Base-by-base conservation (phyloP, 2,797 vertebrate genomes). In the Phalloptychus januarius region DNA sequence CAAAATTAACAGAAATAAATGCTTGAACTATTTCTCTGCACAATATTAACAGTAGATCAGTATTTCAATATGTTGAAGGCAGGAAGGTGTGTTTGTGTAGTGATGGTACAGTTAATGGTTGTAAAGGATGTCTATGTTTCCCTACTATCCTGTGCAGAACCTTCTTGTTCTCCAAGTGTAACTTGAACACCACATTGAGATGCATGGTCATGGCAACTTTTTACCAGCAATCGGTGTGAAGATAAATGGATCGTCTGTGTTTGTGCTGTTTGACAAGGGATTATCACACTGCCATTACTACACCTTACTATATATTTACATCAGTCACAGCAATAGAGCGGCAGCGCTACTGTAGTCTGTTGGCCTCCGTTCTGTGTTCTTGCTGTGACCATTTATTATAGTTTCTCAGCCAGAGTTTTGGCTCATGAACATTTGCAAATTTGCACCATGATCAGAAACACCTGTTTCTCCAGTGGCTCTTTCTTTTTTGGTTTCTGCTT, bases 381-480 rank as follows among this genome's bases (percentile, higher is more conserved):
- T 82, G 85, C 90, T 78, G 73, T 76, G 85, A 86, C 86, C 88
- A 90, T 90, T 81, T 85, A 71, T 86, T 85, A 61, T 77, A 84
- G 86, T 88, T 90, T 79, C 85, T 88, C 61, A 69, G 77, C 74
- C 72, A 67, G 85, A 93, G 87, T 71, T 50, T 79, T 92, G 86
- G 83, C 87, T 90, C 80, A 71, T 82, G 86, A 91, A 89, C 90
- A 88, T 93, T 89, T 90, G 71, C 74, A 84, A 83, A 92, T 90
- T 88, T 71, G 76, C 85, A 75, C 74, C 15, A 71, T 94, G 93
- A 95, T 95, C 89, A 93, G 83, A 95, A 95, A 92, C 94, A 94
- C 93, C 92, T 95, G 94, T 93, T 91, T 84, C 82, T 89, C 77
- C 54, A n/a, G 84, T 81, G 79, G 83, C 75, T 75, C 45, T 79